These are phyloP conservation scores for Gambelia wislizenii DNA, from an alignment of 2,797 vertebrate genomes.

Conservation along the genomic window DNA sequence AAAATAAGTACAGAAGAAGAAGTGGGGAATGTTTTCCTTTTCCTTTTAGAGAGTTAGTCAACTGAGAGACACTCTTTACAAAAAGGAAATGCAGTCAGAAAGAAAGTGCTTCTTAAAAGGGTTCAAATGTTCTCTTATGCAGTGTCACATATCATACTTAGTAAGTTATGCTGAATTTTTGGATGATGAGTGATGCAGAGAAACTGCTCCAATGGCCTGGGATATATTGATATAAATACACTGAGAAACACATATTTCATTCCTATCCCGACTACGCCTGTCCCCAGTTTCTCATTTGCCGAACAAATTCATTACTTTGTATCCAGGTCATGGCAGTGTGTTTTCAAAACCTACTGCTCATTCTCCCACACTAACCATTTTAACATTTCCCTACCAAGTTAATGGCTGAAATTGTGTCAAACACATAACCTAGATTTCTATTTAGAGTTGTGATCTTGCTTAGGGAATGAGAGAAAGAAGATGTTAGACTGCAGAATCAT, in stretches of 20 bases:
- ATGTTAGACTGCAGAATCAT: not conserved
- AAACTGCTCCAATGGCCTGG: not conserved
- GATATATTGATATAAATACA: not conserved
- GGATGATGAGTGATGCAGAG: rapidly evolving
- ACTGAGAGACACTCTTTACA: not conserved
- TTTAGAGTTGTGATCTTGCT: no score
- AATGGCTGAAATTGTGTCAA: not conserved
- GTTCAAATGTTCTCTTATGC: not conserved
- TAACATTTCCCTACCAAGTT: not conserved
- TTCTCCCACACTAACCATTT: not conserved
- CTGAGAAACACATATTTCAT: not conserved
- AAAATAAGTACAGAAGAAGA: not conserved
- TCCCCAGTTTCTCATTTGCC: not conserved
- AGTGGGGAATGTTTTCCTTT: not conserved
- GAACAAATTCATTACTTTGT: not conserved
- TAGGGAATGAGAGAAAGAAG: not conserved
- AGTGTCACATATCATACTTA: not conserved
- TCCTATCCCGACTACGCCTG: not conserved
- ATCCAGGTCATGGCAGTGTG: not conserved
- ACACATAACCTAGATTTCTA: not conserved
- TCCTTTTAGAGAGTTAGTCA: not conserved
- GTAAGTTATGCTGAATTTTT: not conserved
- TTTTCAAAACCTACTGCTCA: not conserved
- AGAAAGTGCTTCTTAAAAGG: not conserved
- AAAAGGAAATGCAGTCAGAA: not conserved